Evolutionary conservation across 1,140 invertebrate genomes (phyloP), one percentile per base, ranked within the genome.

Genomic region (Monochamus saltuarius): DNA sequence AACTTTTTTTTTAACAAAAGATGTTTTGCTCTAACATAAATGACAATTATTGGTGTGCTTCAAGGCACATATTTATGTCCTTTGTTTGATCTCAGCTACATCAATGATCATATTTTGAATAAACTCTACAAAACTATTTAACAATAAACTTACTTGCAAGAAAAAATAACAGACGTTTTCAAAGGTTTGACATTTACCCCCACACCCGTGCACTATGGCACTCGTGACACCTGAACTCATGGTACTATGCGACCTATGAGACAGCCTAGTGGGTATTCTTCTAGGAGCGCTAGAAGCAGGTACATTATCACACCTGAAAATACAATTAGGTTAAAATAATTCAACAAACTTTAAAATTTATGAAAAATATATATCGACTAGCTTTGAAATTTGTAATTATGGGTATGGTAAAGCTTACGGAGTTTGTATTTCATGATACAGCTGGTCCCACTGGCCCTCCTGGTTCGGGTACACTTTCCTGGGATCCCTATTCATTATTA

Each of bases 141-240:
- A 19, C n/a, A 14, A 39, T 55, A 34, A 34, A 67, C 66, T 60
- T 65, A 84, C 84, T 77, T 85, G 82, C 67, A 85, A 76, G 66
- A 84, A 83, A 72, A 84, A 85, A 75, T 85, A 85, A 75, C 83
- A 85, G 62, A 85, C 81, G 78, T 84, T 84, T 79, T 85, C 83
- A 78, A 84, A 84, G 59, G 82, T 83, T 59, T 83, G 82, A 59
- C 84, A 85, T 70, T 84, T 83, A 1, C 84, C 84, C 13, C 84
- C 84, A 71, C 84, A 85, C 19, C 83, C 83, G 61, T 83, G 80
- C 46, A 84, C 81, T 35, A 81, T 80, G 36, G 69, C 67, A 54
- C 65, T 73, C 16, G 68, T 68, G 11, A 73, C 59, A 9, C 63
- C 71, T 16, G 72, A 71, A 61, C 73, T 73, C 46, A 70, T 64